phyloP scores from a whole-genome alignment of 2,797 vertebrate genomes.

The Bradypodion pumilum region DNA sequence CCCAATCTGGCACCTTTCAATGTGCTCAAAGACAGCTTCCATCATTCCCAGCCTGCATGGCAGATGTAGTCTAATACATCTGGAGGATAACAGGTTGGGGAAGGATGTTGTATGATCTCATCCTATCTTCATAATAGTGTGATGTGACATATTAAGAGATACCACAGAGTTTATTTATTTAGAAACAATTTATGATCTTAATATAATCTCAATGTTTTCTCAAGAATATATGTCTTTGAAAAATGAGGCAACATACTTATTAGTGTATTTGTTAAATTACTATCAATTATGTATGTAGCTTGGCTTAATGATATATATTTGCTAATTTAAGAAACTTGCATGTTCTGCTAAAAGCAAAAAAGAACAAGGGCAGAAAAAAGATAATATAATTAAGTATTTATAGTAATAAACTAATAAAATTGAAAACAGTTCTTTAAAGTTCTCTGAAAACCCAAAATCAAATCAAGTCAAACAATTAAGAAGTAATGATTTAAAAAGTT shows the following conservation, averaged over 20 bases:
- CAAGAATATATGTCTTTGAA: slow-evolving; percentile 21
- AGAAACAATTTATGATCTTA: slow-evolving; percentile 38
- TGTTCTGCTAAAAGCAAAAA: slow-evolving; percentile 41
- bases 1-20: not conserved
- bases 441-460: not conserved
- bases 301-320: slow-evolving; percentile 35
- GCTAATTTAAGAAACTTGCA: slow-evolving; percentile 51
- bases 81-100: not conserved
- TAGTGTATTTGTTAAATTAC: slow-evolving; percentile 39
- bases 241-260: slow-evolving; percentile 41
- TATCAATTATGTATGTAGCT: slow-evolving; percentile 47
- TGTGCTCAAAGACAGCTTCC: not conserved
- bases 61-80: not conserved
- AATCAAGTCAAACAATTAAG: slow-evolving; percentile 29
- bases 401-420: slow-evolving; percentile 57
- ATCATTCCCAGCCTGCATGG: not conserved
- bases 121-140: not conserved
- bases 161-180: slow-evolving; percentile 12
- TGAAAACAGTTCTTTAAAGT: slow-evolving; percentile 34
- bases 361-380: slow-evolving; percentile 41
- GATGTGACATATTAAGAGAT: not conserved
- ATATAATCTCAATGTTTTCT: slow-evolving; percentile 33
- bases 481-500: slow-evolving; percentile 8
- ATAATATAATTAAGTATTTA: slow-evolving; percentile 61
- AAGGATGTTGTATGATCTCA: not conserved